phyloP scores from a whole-genome alignment of 2,888 invertebrate species.

The Zaprionus lineosus region DNA sequence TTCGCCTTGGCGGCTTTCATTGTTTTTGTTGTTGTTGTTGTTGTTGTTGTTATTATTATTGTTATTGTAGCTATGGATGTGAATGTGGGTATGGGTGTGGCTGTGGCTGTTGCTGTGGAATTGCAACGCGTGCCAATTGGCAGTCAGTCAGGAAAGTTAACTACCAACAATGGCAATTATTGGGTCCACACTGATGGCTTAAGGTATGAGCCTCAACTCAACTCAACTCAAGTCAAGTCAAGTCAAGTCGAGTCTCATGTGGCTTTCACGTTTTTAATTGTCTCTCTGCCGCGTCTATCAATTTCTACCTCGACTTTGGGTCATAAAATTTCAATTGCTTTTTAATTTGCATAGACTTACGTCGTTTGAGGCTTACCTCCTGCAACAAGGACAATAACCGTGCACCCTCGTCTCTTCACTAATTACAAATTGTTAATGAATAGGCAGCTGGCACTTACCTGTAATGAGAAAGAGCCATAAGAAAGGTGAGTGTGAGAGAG shows the following conservation, averaged over 20 bases:
- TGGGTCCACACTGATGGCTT: conserved; percentile 17
- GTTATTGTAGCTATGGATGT: too few species aligned
- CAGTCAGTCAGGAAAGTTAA: conserved; percentile 43
- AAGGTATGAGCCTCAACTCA: conserved; percentile 32
- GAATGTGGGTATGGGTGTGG: neutral
- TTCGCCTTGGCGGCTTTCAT: conserved; percentile 5
- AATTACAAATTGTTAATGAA: conserved; percentile 72
- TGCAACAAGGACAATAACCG: conserved; percentile 32
- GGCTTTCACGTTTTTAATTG: conserved; percentile 68
- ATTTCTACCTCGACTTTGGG: conserved; percentile 60
- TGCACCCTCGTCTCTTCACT: conserved; percentile 44
- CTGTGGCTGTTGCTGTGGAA: neutral
- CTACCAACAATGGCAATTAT: conserved; percentile 47
- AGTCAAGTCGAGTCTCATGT: conserved; percentile 56
- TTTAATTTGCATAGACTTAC: conserved; percentile 74
- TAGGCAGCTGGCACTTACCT: conserved; percentile 65
- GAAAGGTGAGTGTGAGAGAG: neutral
- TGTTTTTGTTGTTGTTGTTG: neutral
- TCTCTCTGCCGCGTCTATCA: conserved; percentile 49
- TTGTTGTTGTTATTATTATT: neutral
- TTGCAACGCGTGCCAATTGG: conserved; percentile 55
- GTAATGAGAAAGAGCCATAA: conserved; percentile 26
- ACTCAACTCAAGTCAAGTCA: too few species aligned
- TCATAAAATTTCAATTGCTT: conserved; percentile 74
- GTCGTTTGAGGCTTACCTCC: conserved; percentile 31